phyloP scores from a whole-genome alignment of 2,797 vertebrate genomes.

The Chaetodon trifasciatus region DNA sequence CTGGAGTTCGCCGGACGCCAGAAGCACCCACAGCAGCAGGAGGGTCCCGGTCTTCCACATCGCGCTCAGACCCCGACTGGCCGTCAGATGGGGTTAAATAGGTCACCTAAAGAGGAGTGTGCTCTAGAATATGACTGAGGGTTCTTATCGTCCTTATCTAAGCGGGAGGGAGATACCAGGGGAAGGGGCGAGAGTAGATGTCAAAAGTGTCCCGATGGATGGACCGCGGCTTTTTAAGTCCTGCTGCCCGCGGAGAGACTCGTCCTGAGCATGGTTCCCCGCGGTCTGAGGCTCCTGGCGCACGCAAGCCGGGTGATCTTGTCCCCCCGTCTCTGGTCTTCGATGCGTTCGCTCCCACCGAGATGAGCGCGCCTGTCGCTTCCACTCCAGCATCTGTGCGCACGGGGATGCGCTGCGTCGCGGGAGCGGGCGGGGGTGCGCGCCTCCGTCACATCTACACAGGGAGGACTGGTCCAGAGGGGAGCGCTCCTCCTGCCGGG shows the following conservation, averaged over 20 bases:
- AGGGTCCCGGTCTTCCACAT: conserved; percentile 81
- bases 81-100: neutral
- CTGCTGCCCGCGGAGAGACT: conserved; percentile 58
- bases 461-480: conserved; percentile 63
- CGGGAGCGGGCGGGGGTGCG: conserved; percentile 67
- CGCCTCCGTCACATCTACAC: conserved; percentile 48
- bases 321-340: conserved; percentile 47
- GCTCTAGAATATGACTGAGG: conserved; percentile 10
- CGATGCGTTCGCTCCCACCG: conserved; percentile 52
- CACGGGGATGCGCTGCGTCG: conserved; percentile 68
- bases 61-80: conserved; percentile 57
- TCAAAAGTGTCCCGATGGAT: conserved; percentile 58
- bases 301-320: conserved; percentile 47
- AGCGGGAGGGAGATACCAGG: neutral
- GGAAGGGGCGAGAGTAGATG: conserved; percentile 5
- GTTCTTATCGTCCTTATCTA: conserved; percentile 10
- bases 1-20: conserved; percentile 81
- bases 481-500: conserved; percentile 59
- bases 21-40: conserved; percentile 78
- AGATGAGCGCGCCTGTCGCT: conserved; percentile 66
- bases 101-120: neutral
- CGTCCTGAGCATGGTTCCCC: conserved; percentile 65
- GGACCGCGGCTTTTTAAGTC: conserved; percentile 72
- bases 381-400: conserved; percentile 64
- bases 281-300: conserved; percentile 53